Conservation (phyloP, 37 sponge, comb jelly and placozoan species). For the Lycopodina hypogea region DNA sequence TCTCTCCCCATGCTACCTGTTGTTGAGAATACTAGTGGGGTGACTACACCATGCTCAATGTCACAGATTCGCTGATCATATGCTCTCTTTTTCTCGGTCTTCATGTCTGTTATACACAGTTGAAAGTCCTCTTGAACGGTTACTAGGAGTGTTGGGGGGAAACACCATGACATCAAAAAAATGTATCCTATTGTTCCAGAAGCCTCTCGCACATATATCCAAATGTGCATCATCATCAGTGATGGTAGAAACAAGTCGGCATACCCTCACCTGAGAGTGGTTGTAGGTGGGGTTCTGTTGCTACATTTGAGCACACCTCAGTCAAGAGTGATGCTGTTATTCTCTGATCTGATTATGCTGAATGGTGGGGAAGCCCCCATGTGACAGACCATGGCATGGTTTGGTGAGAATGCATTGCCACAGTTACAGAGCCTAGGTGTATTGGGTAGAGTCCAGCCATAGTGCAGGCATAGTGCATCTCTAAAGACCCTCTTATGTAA, state of each 20-base stretch:
- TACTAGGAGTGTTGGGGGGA: constrained; percentile 31
- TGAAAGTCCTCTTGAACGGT: too few species aligned
- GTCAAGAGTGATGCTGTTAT: too few species aligned
- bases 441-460: constrained; percentile 19
- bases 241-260: background rate
- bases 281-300: too few species aligned
- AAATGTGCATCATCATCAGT: constrained; percentile 18
- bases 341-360: too few species aligned
- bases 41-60: constrained; percentile 27
- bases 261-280: background rate
- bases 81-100: background rate
- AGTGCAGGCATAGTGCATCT: too few species aligned
- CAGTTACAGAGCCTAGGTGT: background rate
- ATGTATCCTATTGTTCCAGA: constrained; percentile 15
- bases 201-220: constrained; percentile 35
- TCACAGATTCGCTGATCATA: constrained; percentile 27
- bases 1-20: constrained; percentile 34
- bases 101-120: constrained; percentile 30
- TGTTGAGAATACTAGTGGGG: constrained; percentile 37
- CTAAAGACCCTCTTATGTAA: too few species aligned
- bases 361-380: background rate
- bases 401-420: too few species aligned
- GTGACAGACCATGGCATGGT: too few species aligned
- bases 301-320: too few species aligned
- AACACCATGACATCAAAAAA: constrained; percentile 51